These are phyloP conservation scores for Rotaria magnacalcarata DNA, from an alignment of 2,888 invertebrate genomes.

Conservation along the genomic window DNA sequence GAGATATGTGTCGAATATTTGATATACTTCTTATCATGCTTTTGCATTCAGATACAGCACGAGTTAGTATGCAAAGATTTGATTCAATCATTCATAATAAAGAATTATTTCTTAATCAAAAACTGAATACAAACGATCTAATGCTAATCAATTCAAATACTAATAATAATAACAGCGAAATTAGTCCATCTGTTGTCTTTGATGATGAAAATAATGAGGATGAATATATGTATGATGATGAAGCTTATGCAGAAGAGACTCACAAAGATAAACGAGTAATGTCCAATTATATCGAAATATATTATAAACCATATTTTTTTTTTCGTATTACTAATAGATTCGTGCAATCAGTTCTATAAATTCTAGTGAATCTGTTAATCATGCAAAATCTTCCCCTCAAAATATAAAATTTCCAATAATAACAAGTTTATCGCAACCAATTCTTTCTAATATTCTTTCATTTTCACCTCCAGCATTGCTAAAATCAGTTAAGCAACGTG, in stretches of 20 bases:
- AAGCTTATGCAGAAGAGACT: conserved; percentile 35
- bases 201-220: conserved; percentile 48
- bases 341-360: background rate
- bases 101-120: conserved; percentile 49
- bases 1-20: conserved; percentile 66
- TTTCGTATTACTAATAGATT: background rate
- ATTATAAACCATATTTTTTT: background rate
- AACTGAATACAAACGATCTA: conserved; percentile 66
- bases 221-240: conserved; percentile 35
- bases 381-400: background rate
- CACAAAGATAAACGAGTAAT: background rate
- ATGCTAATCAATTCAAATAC: conserved; percentile 66
- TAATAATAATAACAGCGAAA: conserved; percentile 53
- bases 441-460: background rate
- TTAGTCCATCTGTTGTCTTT: background rate
- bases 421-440: background rate
- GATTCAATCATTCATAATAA: conserved; percentile 50
- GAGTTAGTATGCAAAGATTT: conserved; percentile 69
- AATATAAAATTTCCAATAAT: background rate
- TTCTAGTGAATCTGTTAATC: background rate
- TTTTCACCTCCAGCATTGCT: background rate
- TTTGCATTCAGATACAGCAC: conserved; percentile 72
- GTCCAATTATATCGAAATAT: too few species aligned
- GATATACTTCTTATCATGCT: conserved; percentile 73
- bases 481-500: background rate